These are phyloP conservation scores for Latrodectus hesperus DNA, from an alignment of 2,888 invertebrate genomes.

Conservation along the genomic window DNA sequence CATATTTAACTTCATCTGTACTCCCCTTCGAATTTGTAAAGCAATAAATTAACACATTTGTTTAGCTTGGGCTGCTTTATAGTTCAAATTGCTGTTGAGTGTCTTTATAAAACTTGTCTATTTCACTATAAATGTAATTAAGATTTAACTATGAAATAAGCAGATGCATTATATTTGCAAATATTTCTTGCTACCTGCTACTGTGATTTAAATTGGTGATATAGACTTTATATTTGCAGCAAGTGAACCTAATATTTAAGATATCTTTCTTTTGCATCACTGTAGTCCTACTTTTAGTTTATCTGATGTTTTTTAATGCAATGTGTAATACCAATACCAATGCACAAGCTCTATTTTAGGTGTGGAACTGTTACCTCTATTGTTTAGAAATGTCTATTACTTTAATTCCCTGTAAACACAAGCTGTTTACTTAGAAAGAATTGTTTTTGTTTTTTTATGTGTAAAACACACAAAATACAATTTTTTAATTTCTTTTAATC, in stretches of 20 bases:
- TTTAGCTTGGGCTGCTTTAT: slow-evolving; percentile 18
- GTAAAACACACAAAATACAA: too few relatives aligned
- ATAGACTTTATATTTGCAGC: slow-evolving; percentile 42
- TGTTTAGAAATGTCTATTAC: too few relatives aligned
- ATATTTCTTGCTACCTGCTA: slow-evolving; percentile 58
- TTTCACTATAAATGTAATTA: slow-evolving; percentile 12
- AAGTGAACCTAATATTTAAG: slow-evolving; percentile 21
- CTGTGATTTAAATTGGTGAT: slow-evolving; percentile 65
- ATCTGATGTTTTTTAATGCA: slow-evolving; percentile 12
- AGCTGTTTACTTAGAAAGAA: too few relatives aligned
- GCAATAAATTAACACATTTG: too few relatives aligned
- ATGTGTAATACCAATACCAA: slow-evolving; percentile 47
- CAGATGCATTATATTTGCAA: slow-evolving; percentile 40
- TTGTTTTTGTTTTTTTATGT: too few relatives aligned
- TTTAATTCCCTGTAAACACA: too few relatives aligned
- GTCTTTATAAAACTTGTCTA: slow-evolving; percentile 13
- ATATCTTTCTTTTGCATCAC: neutral
- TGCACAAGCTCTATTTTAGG: slow-evolving; percentile 45
- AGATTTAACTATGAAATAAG: slow-evolving; percentile 19
- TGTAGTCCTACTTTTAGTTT: slow-evolving; percentile 19
- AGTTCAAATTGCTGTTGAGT: slow-evolving; percentile 15
- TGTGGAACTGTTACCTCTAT: slow-evolving; percentile 24
- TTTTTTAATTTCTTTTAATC: too few relatives aligned
- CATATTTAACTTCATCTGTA: too few relatives aligned
- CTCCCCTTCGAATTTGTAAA: too few relatives aligned